Evolutionary conservation across 1,140 invertebrate genomes (phyloP).

Genomic region (Lanistes nyassanus): DNA sequence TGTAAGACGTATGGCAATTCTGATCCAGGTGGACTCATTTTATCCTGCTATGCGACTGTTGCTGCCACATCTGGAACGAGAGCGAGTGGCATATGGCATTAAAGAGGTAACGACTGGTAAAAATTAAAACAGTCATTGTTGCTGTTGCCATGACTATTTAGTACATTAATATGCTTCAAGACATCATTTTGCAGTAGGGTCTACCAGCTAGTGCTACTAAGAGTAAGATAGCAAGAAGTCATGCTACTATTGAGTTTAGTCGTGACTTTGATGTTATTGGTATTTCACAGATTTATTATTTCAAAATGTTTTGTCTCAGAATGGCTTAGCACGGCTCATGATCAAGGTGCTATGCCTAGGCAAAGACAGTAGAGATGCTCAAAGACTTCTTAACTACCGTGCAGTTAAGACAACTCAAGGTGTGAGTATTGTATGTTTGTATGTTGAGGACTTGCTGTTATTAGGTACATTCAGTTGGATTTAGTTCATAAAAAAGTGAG

Average conservation of each 20-base stretch:
- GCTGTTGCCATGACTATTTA: conserved; percentile 70
- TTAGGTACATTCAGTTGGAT: background rate
- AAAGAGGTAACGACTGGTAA: conserved; percentile 67
- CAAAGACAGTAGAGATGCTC: conserved; percentile 75
- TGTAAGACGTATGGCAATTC: conserved; percentile 8
- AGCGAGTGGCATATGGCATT: conserved; percentile 65
- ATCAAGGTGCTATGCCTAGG: conserved; percentile 77
- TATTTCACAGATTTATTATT: background rate
- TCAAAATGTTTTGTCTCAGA: background rate
- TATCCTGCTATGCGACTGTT: conserved; percentile 79
- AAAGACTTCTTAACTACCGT: conserved; percentile 73
- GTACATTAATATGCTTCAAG: conserved; percentile 3
- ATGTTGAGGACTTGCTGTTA: background rate
- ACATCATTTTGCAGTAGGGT: no score
- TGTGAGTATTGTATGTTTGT: conserved; percentile 60
- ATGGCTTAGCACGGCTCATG: conserved; percentile 73
- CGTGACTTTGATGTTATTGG: background rate
- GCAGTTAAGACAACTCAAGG: conserved; percentile 64
- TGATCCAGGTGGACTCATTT: conserved; percentile 70
- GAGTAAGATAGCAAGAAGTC: background rate
- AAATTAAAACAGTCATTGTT: conserved; percentile 67
- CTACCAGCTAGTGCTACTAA: background rate
- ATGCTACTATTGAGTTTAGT: background rate
- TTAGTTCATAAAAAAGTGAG: no score
- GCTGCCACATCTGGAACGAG: conserved; percentile 74